Evolutionary conservation across 2,888 invertebrate species (phyloP).

Genomic region (Fragum whitleyi): DNA sequence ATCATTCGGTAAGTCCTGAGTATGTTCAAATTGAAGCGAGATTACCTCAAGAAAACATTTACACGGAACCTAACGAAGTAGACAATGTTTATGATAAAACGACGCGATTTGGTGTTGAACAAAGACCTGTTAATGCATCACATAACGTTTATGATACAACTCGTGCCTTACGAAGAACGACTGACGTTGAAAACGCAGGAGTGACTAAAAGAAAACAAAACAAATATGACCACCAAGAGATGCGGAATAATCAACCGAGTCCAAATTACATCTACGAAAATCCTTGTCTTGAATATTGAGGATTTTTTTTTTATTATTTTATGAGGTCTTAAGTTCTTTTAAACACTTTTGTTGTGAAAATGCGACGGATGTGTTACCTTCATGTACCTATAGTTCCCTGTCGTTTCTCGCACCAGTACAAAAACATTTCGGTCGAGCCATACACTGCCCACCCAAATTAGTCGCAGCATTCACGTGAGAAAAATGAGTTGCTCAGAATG

Average conservation of each 20-base stretch:
- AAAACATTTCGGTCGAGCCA: too few species aligned
- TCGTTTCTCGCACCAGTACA: too few species aligned
- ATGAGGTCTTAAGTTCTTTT: too few species aligned
- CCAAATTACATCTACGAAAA: slow-evolving; percentile 23
- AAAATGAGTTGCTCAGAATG: too few species aligned
- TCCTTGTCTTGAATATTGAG: slow-evolving; percentile 13
- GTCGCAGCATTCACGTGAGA: too few species aligned
- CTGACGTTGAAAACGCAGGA: not conserved
- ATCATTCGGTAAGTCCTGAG: slow-evolving; percentile 13
- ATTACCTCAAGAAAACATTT: slow-evolving; percentile 2
- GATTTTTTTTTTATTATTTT: too few species aligned
- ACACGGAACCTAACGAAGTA: slow-evolving; percentile 31
- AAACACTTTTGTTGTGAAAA: too few species aligned
- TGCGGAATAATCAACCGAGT: not conserved
- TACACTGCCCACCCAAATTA: too few species aligned
- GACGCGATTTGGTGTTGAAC: not conserved
- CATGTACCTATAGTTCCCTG: too few species aligned
- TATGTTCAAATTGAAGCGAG: slow-evolving; percentile 50
- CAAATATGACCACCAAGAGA: not conserved
- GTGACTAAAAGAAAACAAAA: not conserved
- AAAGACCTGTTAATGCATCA: not conserved
- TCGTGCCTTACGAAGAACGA: not conserved
- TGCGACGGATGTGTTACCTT: too few species aligned
- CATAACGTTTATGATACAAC: slow-evolving; percentile 10
- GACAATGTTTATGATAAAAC: slow-evolving; percentile 33